These are phyloP conservation scores for Lepus oiostolus DNA, from an alignment of 2,797 vertebrate genomes.

Conservation along the genomic window DNA sequence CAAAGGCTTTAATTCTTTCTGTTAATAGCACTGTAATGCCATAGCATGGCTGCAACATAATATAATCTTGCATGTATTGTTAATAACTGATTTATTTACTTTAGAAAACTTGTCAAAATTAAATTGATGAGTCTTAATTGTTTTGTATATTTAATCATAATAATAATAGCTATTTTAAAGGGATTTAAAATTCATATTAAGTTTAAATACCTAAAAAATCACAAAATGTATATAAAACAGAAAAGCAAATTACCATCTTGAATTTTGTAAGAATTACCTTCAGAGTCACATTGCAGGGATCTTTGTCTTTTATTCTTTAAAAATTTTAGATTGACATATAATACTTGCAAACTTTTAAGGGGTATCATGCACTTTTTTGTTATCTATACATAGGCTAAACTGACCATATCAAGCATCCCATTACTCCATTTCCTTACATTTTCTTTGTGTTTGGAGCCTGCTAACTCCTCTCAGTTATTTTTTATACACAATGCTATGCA, in stretches of 20 bases:
- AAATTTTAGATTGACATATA: too few relatives aligned
- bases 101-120: neutral
- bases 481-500: too few relatives aligned
- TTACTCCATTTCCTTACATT: too few relatives aligned
- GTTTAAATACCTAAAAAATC: neutral
- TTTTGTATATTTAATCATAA: constrained; percentile 4
- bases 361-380: too few relatives aligned
- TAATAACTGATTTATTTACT: neutral
- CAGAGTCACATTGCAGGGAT: neutral
- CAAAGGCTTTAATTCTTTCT: neutral
- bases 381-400: too few relatives aligned
- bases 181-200: neutral
- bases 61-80: neutral
- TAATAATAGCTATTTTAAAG: neutral
- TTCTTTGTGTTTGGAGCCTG: too few relatives aligned
- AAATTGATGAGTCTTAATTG: neutral
- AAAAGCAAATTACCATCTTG: neutral
- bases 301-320: neutral
- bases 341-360: too few relatives aligned
- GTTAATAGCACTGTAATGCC: neutral
- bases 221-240: neutral
- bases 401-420: too few relatives aligned
- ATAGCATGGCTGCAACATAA: neutral
- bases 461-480: too few relatives aligned
- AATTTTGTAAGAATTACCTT: neutral